Base-by-base conservation (phyloP, 2,888 invertebrate genomes). In the Ramazzottius varieornatus region DNA sequence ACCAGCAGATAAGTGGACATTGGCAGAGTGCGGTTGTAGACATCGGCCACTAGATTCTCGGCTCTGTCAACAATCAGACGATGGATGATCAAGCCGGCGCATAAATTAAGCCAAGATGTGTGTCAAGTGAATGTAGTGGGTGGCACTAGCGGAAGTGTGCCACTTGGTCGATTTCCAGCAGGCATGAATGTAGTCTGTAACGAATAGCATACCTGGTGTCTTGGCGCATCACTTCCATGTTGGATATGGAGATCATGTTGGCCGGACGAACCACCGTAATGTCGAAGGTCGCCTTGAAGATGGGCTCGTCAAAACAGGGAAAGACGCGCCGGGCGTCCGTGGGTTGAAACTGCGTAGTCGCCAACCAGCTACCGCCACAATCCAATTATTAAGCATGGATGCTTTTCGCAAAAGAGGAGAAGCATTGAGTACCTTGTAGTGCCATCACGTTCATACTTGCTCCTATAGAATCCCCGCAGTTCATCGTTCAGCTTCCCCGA, bases 361-460 rank as follows among this genome's bases (percentile, higher is more conserved):
- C 73, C 63, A 76, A 24, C 69, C 69, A 69, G 46, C 69, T 69
- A 46, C 83, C 29, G 83, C 81, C 33, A 86, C 83, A 0, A 86
- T 87, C 83, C 85, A 86, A 71, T 86, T 86, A 63, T 16, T 16
- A 63, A 63, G 8, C 8, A 16, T n/a, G n/a, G n/a, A 29, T 63
- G 24, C 8, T 13, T 13, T 63, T 63, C 8, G n/a, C 8, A 24
- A 63, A 63, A n/a, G n/a, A n/a, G n/a, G n/a, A n/a, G n/a, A n/a
- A n/a, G n/a, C 16, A 46, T 46, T 16, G 46, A 16, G 8, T 54
- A 54, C 54, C 54, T 54, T 4, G 54, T 54, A 4, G 54, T 54
- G 20, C 54, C 54, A 13, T 54, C 54, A 8, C 54, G 54, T 29
- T 54, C 54, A 24, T 54, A 54, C 29, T 54, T 54, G 29, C 54